These are phyloP conservation scores for Meloidogyne floridensis DNA, from an alignment of 1,140 invertebrate species.

Conservation along the genomic window DNA sequence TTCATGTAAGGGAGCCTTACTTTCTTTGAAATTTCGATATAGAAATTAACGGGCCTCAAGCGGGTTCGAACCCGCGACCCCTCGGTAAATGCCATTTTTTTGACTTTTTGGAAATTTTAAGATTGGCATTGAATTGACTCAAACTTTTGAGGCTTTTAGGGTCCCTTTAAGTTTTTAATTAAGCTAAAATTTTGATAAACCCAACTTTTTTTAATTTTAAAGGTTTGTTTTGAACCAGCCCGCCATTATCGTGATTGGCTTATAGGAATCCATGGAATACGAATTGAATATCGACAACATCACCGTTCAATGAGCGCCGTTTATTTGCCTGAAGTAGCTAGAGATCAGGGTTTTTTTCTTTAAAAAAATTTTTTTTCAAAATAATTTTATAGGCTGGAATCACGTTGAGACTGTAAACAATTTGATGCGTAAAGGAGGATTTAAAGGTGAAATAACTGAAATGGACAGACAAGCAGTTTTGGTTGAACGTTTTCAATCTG, in stretches of 20 bases:
- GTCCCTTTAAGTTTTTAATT: too few species aligned
- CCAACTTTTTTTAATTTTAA: neutral
- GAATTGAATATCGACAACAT: constrained; percentile 94
- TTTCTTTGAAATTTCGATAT: neutral
- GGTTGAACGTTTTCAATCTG: constrained; percentile 89
- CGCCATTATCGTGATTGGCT: constrained; percentile 94
- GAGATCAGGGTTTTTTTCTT: constrained; percentile 81
- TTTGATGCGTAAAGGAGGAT: constrained; percentile 91
- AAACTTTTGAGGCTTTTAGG: too few species aligned
- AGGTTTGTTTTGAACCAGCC: constrained; percentile 83
- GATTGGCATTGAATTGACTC: too few species aligned
- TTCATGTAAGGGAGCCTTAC: too few species aligned
- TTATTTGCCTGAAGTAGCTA: constrained; percentile 93
- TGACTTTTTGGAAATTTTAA: too few species aligned
- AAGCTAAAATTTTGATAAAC: neutral
- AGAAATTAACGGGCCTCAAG: neutral
- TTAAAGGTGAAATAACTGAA: constrained; percentile 84
- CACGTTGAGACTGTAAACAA: constrained; percentile 96
- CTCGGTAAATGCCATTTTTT: neutral
- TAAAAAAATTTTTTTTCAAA: neutral
- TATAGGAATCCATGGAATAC: constrained; percentile 92
- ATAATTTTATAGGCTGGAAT: constrained; percentile 78
- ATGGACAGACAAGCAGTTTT: constrained; percentile 84
- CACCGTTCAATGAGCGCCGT: constrained; percentile 92
- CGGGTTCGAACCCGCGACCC: neutral